Evolutionary conservation across 2,888 invertebrate species (phyloP).

Genomic region (Mythimna vitellina): DNA sequence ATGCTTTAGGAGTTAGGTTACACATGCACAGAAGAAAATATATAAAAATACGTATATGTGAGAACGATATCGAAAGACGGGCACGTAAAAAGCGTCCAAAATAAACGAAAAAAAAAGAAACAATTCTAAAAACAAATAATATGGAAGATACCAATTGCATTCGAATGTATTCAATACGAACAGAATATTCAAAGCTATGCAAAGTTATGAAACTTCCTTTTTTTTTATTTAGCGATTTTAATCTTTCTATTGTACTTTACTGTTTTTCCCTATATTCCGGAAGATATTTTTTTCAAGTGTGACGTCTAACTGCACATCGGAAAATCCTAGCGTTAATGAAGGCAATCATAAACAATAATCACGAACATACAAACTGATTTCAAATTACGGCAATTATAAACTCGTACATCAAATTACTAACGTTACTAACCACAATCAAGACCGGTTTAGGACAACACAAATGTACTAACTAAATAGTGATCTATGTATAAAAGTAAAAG

Average conservation of each 20-base stretch:
- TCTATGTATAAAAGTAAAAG: neutral
- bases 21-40: too few relatives aligned
- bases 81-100: too few relatives aligned
- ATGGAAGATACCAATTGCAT: neutral
- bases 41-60: too few relatives aligned
- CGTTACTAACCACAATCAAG: conserved; percentile 19
- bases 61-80: too few relatives aligned
- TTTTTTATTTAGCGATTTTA: neutral
- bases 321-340: conserved; percentile 6
- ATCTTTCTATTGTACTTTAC: too few relatives aligned
- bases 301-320: neutral
- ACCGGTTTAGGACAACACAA: conserved; percentile 20
- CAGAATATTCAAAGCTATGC: neutral
- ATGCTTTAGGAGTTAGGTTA: too few relatives aligned
- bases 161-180: neutral
- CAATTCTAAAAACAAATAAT: too few relatives aligned
- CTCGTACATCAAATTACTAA: conserved; percentile 23
- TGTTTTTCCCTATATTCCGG: neutral
- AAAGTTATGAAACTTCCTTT: neutral
- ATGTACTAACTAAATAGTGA: neutral
- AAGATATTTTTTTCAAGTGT: neutral
- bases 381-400: conserved; percentile 24
- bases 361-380: conserved; percentile 12
- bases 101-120: too few relatives aligned
- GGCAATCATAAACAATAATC: conserved; percentile 1